Percentiles rank a stretch among this genome's conserved stretches.
Conservation (phyloP, 2,797 vertebrate species). For the Xenentodon cancila region DNA sequence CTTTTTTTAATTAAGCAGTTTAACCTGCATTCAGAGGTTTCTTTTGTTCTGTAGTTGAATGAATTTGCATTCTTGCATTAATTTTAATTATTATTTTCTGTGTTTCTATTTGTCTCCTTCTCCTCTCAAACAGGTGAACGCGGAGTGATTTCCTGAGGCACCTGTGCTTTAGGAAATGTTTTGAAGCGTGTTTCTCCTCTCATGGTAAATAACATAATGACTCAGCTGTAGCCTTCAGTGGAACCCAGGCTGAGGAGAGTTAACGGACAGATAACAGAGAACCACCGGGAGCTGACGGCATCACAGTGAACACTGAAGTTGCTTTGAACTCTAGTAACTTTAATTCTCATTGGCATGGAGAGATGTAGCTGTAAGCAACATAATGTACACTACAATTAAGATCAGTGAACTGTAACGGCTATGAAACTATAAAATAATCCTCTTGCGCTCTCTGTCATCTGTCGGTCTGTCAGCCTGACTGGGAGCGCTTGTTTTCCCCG, state of each 20-base stretch:
- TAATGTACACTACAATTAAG: constrained; percentile 59
- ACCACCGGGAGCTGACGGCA: constrained; percentile 39
- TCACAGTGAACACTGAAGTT: constrained; percentile 50
- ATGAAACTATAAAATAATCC: constrained; percentile 48
- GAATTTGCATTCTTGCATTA: too few species aligned
- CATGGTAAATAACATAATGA: constrained; percentile 43
- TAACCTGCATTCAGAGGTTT: not conserved
- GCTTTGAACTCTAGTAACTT: constrained; percentile 62
- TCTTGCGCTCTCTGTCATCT: constrained; percentile 17
- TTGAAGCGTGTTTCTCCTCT: constrained; percentile 29
- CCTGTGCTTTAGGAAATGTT: constrained; percentile 26
- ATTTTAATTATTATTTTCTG: too few species aligned
- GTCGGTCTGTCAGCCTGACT: constrained; percentile 41
- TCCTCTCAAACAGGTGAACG: constrained; percentile 22
- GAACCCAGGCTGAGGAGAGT: constrained; percentile 23
- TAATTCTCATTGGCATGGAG: constrained; percentile 72
- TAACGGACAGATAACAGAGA: constrained; percentile 28
- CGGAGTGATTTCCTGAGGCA: constrained; percentile 10
- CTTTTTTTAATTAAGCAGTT: not conserved
- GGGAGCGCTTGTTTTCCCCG: constrained; percentile 31
- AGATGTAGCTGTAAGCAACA: constrained; percentile 66
- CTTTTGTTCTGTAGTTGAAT: not conserved
- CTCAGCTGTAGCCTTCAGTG: constrained; percentile 31
- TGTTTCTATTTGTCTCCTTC: not conserved
- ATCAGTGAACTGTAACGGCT: constrained; percentile 53